Evolutionary conservation across 2,797 vertebrate genomes (phyloP).

Genomic region (Okamejei kenojei): DNA sequence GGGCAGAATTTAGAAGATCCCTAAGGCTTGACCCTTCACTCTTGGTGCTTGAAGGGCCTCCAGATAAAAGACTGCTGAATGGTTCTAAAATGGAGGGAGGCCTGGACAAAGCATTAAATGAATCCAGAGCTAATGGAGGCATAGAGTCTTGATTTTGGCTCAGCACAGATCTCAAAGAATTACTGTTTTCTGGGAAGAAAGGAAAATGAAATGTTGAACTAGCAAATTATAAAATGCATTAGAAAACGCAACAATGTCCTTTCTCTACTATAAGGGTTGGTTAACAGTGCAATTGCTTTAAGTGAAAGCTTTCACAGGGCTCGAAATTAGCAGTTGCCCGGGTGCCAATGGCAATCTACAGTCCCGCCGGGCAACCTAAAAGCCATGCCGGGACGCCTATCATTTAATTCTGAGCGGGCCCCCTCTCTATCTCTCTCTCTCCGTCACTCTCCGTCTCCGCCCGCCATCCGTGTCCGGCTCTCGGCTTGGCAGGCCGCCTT

Average conservation of each 20-base stretch:
- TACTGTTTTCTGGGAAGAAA: conserved; percentile 41
- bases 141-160: conserved; percentile 80
- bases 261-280: not conserved
- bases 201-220: not conserved
- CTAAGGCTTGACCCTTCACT: conserved; percentile 91
- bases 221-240: not conserved
- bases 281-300: not conserved
- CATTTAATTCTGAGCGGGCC: no score
- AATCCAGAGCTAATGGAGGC: conserved; percentile 83
- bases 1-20: conserved; percentile 91
- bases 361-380: no score
- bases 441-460: no score
- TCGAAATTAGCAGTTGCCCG: no score
- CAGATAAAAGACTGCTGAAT: conserved; percentile 92
- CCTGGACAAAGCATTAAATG: conserved; percentile 74
- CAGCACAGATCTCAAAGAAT: conserved; percentile 84
- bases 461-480: no score
- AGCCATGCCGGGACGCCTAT: no score
- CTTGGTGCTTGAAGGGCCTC: conserved; percentile 83
- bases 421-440: no score
- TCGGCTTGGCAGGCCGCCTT: no score
- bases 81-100: conserved; percentile 85
- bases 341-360: no score
- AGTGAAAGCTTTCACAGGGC: not conserved
- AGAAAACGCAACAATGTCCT: not conserved